These are phyloP conservation scores for Scartelaos histophorus DNA, from an alignment of 2,113 vertebrate genomes.

Conservation along the genomic window DNA sequence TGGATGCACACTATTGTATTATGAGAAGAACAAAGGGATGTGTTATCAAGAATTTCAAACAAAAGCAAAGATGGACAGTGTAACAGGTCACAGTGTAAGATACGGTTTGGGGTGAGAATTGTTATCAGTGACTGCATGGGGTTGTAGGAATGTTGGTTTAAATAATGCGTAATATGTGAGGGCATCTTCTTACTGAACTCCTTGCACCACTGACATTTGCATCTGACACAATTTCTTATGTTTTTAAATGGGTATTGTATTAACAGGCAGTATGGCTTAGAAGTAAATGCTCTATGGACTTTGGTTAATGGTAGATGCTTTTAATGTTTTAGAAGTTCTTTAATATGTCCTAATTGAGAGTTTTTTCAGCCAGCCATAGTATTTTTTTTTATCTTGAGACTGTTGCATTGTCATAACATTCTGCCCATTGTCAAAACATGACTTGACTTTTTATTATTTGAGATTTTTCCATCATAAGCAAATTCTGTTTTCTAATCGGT, in stretches of 20 bases:
- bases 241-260: conserved; percentile 46
- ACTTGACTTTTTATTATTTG: neutral
- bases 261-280: conserved; percentile 26
- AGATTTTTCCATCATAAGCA: neutral
- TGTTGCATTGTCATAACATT: neutral
- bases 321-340: conserved; percentile 27
- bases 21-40: conserved; percentile 24
- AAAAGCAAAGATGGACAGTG: conserved; percentile 29
- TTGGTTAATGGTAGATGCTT: neutral
- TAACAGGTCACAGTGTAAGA: conserved; percentile 40
- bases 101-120: conserved; percentile 11
- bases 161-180: neutral
- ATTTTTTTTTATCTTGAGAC: neutral
- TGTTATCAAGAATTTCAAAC: conserved; percentile 12
- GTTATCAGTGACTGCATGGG: neutral
- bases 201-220: conserved; percentile 21
- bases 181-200: conserved; percentile 11
- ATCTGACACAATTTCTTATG: neutral
- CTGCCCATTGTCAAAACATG: neutral
- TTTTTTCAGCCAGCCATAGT: conserved; percentile 6
- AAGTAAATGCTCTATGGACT: conserved; percentile 24
- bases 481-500: neutral
- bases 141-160: neutral
- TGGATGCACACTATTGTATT: neutral
- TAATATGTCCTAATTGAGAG: conserved; percentile 7